Percentiles rank a stretch among this genome's conserved stretches.
Conservation (phyloP, 2,797 vertebrate genomes). For the Amniataba percoides region DNA sequence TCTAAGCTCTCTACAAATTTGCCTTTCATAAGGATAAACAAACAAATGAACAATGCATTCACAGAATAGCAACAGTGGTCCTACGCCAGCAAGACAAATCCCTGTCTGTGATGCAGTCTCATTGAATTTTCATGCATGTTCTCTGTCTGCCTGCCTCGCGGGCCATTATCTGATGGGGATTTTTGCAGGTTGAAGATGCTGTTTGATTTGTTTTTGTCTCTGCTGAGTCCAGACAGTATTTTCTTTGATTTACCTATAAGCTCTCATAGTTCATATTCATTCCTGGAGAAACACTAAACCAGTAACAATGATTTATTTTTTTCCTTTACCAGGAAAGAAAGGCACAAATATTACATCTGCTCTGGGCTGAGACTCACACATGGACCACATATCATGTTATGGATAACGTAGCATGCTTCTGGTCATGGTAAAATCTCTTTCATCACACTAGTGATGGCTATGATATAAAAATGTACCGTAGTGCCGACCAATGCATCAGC, state of each 20-base stretch:
- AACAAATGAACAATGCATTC: constrained; percentile 51
- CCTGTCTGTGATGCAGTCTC: constrained; percentile 51
- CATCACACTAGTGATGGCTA: too few species aligned
- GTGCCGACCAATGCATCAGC: too few species aligned
- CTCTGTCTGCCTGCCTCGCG: constrained; percentile 20
- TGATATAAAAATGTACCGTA: too few species aligned
- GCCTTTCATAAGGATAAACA: constrained; percentile 68
- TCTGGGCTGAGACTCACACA: background rate
- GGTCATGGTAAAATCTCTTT: too few species aligned
- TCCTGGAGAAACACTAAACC: background rate
- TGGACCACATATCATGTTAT: too few species aligned
- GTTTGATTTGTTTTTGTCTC: constrained; percentile 36
- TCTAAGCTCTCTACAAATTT: constrained; percentile 42
- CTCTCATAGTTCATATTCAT: background rate
- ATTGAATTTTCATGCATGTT: constrained; percentile 57
- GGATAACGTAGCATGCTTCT: too few species aligned
- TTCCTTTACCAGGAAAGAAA: background rate
- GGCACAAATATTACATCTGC: background rate
- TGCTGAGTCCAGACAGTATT: constrained; percentile 1
- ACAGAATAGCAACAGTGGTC: constrained; percentile 14
- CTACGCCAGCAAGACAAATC: constrained; percentile 58
- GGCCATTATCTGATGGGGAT: constrained; percentile 35
- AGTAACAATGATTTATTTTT: background rate
- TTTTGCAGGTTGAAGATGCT: constrained; percentile 25
- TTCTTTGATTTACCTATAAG: constrained; percentile 13